Evolutionary conservation across 2,888 invertebrate genomes (phyloP).

Genomic region (Torymus auratus): DNA sequence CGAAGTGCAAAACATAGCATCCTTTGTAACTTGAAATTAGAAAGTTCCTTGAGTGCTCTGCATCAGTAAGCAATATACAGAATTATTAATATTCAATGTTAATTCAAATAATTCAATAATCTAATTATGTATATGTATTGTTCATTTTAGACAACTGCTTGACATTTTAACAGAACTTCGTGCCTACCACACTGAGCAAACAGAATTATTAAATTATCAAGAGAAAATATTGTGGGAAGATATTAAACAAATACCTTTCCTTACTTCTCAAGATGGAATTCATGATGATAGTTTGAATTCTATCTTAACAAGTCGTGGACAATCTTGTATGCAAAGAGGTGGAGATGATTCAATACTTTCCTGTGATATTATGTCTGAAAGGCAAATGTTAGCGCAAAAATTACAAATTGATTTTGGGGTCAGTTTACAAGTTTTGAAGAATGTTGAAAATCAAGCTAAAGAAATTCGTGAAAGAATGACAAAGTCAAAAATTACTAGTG

Average conservation of each 20-base stretch:
- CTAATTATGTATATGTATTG: neutral
- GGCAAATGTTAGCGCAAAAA: constrained; percentile 74
- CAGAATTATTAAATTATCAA: constrained; percentile 80
- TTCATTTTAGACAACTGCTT: constrained; percentile 79
- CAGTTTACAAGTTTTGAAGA: constrained; percentile 77
- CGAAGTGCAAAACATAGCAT: constrained; percentile 82
- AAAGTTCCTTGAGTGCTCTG: constrained; percentile 81
- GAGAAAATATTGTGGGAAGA: constrained; percentile 80
- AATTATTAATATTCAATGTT: neutral
- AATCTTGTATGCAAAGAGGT: constrained; percentile 75
- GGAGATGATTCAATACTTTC: constrained; percentile 72
- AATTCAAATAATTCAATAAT: neutral
- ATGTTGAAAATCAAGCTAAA: constrained; percentile 78
- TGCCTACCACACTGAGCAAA: constrained; percentile 81
- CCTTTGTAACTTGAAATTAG: constrained; percentile 83
- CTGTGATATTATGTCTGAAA: constrained; percentile 75
- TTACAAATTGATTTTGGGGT: constrained; percentile 76
- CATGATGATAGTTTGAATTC: constrained; percentile 68
- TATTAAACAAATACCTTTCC: constrained; percentile 73
- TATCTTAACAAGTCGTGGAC: constrained; percentile 70
- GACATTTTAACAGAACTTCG: constrained; percentile 81
- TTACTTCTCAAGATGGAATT: constrained; percentile 74
- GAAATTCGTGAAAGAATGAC: constrained; percentile 77
- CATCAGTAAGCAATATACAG: constrained; percentile 80
- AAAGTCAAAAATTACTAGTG: constrained; percentile 65